Conservation (phyloP, 2,888 invertebrate species). For the Sarcophaga caerulescens region DNA sequence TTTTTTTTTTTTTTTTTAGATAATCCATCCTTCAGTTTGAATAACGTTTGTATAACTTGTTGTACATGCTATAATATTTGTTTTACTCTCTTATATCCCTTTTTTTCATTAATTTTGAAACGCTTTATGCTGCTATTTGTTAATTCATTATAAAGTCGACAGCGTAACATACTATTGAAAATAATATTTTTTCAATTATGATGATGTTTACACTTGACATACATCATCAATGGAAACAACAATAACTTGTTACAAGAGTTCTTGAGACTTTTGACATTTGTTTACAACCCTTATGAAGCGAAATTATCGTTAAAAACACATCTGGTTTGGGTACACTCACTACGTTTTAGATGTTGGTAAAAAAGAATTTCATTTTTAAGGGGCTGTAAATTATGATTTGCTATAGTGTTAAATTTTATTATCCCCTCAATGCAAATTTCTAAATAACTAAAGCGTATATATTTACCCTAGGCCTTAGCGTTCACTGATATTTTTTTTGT, state of each 20-base stretch:
- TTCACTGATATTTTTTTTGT: not conserved
- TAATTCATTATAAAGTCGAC: constrained; percentile 56
- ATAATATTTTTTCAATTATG: constrained; percentile 40
- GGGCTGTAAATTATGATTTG: constrained; percentile 58
- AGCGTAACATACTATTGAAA: constrained; percentile 60
- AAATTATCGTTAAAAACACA: constrained; percentile 4
- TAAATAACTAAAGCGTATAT: not conserved
- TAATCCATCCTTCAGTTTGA: not conserved
- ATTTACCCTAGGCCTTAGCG: not conserved
- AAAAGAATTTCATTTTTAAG: constrained; percentile 16
- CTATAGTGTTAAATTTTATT: constrained; percentile 45
- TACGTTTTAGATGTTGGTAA: not conserved
- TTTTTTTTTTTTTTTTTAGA: not conserved
- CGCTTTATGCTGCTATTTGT: constrained; percentile 59
- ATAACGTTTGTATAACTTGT: not conserved
- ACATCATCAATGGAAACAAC: constrained; percentile 50
- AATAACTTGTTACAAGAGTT: constrained; percentile 52
- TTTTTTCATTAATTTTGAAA: constrained; percentile 49
- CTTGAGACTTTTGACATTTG: constrained; percentile 63
- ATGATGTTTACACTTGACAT: constrained; percentile 60
- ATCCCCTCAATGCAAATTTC: constrained; percentile 28
- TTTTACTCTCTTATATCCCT: not conserved
- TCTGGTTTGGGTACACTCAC: not conserved
- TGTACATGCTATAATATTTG: not conserved
- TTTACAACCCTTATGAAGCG: constrained; percentile 44